Evolutionary conservation across 2,888 invertebrate species (phyloP).

Genomic region (Drosophila nigricruria): DNA sequence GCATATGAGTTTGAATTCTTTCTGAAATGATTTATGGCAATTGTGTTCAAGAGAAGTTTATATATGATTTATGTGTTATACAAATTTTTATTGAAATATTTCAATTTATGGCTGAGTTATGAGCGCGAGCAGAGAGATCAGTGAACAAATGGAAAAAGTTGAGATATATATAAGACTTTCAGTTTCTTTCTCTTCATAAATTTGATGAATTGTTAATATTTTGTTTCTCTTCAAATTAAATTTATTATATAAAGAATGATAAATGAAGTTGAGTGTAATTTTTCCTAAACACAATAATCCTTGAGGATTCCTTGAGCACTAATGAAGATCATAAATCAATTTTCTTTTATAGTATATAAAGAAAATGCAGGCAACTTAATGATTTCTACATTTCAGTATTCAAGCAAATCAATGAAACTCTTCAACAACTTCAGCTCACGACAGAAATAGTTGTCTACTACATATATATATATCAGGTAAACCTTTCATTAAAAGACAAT

Average conservation of each 20-base stretch:
- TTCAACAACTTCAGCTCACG: constrained; percentile 28
- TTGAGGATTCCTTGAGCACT: not conserved
- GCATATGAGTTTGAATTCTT: constrained; percentile 6
- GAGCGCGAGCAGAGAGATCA: not conserved
- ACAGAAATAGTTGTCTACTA: constrained; percentile 15
- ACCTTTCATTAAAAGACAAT: constrained; percentile 56
- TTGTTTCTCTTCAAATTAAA: too few species aligned
- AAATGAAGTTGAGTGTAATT: constrained; percentile 1
- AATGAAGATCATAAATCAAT: constrained; percentile 11
- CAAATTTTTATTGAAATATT: constrained; percentile 3
- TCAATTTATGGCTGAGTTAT: not conserved
- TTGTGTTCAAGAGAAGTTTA: not conserved
- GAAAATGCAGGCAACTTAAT: not conserved
- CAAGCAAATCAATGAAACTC: not conserved
- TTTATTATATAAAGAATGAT: not conserved
- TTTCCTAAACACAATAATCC: not conserved
- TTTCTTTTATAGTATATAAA: not conserved
- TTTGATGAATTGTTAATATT: not conserved
- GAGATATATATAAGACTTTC: not conserved
- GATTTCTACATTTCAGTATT: not conserved
- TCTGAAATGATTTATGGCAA: constrained; percentile 5
- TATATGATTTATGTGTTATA: not conserved
- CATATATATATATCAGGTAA: not conserved
- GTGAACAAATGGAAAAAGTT: not conserved
- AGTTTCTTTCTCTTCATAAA: not conserved